Conservation (phyloP, 2,113 vertebrate genomes). For the Protobothrops flavoviridis region DNA sequence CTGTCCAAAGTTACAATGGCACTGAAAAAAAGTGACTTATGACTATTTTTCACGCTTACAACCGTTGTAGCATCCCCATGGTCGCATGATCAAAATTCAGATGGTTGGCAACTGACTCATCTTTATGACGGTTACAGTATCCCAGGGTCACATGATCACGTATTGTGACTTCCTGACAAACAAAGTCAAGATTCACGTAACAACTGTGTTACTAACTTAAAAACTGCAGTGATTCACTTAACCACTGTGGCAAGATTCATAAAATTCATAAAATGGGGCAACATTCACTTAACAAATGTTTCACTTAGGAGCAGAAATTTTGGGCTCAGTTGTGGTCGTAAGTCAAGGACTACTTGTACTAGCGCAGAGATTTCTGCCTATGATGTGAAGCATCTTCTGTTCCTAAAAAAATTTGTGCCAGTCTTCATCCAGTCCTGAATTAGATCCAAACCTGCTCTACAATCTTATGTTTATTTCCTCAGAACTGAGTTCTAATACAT, state of each 20-base stretch:
- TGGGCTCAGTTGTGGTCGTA: too few relatives aligned
- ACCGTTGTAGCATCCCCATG: not conserved
- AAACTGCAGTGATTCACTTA: not conserved
- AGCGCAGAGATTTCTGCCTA: not conserved
- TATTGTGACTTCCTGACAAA: not conserved
- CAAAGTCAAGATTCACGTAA: not conserved
- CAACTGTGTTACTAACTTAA: not conserved
- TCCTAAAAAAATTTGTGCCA: not conserved
- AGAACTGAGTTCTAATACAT: not conserved
- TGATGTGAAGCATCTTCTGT: not conserved
- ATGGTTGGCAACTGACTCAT: not conserved
- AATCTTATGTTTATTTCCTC: not conserved
- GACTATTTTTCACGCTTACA: not conserved
- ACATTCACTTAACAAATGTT: not conserved
- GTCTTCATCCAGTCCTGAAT: not conserved
- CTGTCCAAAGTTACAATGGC: not conserved
- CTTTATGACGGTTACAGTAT: not conserved
- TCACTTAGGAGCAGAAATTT: not conserved
- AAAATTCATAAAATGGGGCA: not conserved
- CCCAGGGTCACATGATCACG: not conserved
- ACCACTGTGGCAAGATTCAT: not conserved
- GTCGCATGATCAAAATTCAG: not conserved
- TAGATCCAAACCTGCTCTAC: not conserved
- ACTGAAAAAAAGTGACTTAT: not conserved
- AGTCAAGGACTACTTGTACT: not conserved